Evolutionary conservation across 2,888 invertebrate species (phyloP).

Genomic region (Gymnosoma rotundatum): DNA sequence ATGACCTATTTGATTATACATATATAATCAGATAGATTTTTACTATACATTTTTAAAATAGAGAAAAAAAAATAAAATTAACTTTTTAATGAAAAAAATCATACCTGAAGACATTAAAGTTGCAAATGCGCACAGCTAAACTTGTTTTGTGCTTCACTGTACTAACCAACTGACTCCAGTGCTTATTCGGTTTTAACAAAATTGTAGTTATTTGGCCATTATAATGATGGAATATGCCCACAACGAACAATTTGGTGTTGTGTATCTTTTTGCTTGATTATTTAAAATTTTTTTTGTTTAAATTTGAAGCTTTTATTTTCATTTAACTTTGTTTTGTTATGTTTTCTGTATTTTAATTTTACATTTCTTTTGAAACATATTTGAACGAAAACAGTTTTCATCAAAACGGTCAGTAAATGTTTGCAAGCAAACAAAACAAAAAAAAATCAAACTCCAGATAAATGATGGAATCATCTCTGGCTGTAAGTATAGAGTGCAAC

Average conservation of each 20-base stretch:
- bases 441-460: background rate
- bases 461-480: slow-evolving; percentile 9
- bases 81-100: too few species aligned
- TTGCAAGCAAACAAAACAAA: background rate
- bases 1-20: too few species aligned
- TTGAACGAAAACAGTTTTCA: slow-evolving; percentile 23
- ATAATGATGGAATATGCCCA: slow-evolving; percentile 62
- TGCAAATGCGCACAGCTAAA: too few species aligned
- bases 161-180: slow-evolving; percentile 16
- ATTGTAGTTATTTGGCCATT: slow-evolving; percentile 69
- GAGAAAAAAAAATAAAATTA: too few species aligned
- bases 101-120: too few species aligned
- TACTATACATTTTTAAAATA: too few species aligned
- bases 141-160: too few species aligned
- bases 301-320: slow-evolving; percentile 32
- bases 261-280: background rate
- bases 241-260: slow-evolving; percentile 41
- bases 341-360: background rate
- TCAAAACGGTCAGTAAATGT: slow-evolving; percentile 13
- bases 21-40: too few species aligned
- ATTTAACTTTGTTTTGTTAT: slow-evolving; percentile 12
- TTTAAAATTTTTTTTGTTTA: slow-evolving; percentile 5
- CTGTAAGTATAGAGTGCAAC: slow-evolving; percentile 31
- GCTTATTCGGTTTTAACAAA: slow-evolving; percentile 60
- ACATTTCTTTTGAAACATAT: slow-evolving; percentile 12